Evolutionary conservation across 2,797 vertebrate species (phyloP), one percentile per base, ranked within the genome.

Genomic region (Microchirus variegatus): DNA sequence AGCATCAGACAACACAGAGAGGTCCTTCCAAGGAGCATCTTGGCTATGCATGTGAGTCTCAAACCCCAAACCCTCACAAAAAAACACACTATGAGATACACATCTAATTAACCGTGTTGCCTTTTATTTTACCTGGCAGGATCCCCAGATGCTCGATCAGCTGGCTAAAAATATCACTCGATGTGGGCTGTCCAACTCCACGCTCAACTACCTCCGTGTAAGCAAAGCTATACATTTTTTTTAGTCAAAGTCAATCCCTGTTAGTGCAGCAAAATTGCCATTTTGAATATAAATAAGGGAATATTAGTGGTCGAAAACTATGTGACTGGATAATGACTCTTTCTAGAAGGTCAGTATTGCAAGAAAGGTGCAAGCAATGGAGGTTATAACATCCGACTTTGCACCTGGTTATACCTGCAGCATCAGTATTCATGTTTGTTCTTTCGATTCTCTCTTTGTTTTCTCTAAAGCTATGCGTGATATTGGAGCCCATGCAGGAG

Each of bases 141-240:
- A 99, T 91, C 97, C 98, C 52, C 97, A 97, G 91, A 98, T 99
- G 95, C 92, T 99, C 83, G 98, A 99, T 91, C 97, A 99, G 93
- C 93, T 99, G 87, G 98, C 98, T 82, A 99, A 99, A 94, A 99
- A 99, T 88, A 99, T 99, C 89, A 99, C 97, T 70, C 95, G 98
- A 87, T 98, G 97, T 90, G 98, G 98, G 88, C 94, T 99, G 79
- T 97, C 97, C 82, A 99, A 99, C 90, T 98, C 97, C 85, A 99
- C 98, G 49, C 96, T 99, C 85, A 99, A 99, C 97, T 99, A 99
- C 97, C 98, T 99, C 96, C 96, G 97, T 95, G 97, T 99, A 94
- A 95, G 96, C 18, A 42, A 42, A 14, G 15, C 41, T 31, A 31
- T 31, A 5, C 6, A 31, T 31, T 6, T 5, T 6, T 5, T 8